phyloP scores from a whole-genome alignment of 2,888 invertebrate species.

The Drosophila birchii region DNA sequence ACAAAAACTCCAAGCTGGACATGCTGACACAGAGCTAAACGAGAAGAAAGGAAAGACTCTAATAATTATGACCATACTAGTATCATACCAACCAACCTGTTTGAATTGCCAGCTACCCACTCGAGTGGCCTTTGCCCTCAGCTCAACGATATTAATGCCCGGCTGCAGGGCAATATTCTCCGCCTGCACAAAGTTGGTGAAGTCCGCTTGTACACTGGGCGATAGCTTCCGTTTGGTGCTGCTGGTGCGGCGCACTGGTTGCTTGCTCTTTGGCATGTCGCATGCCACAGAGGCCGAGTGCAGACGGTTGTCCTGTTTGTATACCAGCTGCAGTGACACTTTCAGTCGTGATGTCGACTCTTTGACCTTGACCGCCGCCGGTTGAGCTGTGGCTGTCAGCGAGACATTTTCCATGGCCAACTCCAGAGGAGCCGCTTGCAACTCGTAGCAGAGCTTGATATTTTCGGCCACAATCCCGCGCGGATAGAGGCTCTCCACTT shows the following conservation, averaged over 20 bases:
- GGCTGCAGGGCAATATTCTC: slow-evolving; percentile 87
- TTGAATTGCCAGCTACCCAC: slow-evolving; percentile 90
- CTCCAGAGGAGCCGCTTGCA: slow-evolving; percentile 80
- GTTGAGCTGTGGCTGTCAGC: slow-evolving; percentile 3
- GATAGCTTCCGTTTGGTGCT: slow-evolving; percentile 90
- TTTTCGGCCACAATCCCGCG: slow-evolving; percentile 88
- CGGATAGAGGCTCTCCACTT: slow-evolving; percentile 87
- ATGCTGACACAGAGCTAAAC: slow-evolving; percentile 78
- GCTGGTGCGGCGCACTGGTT: slow-evolving; percentile 88
- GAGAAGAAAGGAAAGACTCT: not conserved
- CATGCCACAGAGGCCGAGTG: slow-evolving; percentile 91
- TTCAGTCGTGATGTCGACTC: slow-evolving; percentile 80
- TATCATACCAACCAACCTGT: slow-evolving; percentile 85
- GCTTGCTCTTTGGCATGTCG: slow-evolving; percentile 87
- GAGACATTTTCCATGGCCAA: slow-evolving; percentile 51
- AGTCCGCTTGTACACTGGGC: slow-evolving; percentile 88
- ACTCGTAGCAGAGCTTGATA: slow-evolving; percentile 88
- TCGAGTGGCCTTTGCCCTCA: slow-evolving; percentile 87
- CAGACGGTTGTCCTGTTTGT: slow-evolving; percentile 92
- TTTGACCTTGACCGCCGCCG: slow-evolving; percentile 54
- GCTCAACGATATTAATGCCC: slow-evolving; percentile 88
- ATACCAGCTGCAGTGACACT: slow-evolving; percentile 90
- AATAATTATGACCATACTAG: too few relatives aligned
- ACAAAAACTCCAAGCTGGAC: slow-evolving; percentile 90
- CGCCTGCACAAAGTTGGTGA: slow-evolving; percentile 86